A percentile compares a stretch with the other conserved stretches of the same genome.
These are phyloP conservation scores for Periplaneta americana DNA, from an alignment of 1,140 invertebrate genomes.

Conservation along the genomic window DNA sequence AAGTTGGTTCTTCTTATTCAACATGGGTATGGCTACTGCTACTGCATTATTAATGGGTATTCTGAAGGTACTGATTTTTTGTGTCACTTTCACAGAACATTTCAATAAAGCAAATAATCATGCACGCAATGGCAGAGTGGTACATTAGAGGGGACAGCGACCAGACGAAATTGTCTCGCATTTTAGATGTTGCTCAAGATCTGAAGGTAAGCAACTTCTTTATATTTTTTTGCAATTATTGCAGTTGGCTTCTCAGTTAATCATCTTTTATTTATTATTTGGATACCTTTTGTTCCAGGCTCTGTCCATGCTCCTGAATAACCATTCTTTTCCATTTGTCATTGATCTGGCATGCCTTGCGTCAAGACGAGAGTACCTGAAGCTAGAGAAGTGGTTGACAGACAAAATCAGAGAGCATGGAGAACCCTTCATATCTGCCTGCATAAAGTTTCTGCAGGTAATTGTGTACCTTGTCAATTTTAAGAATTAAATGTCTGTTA, in stretches of 20 bases:
- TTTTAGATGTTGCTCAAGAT: slow-evolving; percentile 96
- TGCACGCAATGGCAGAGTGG: slow-evolving; percentile 97
- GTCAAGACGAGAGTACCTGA: slow-evolving; percentile 92
- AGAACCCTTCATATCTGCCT: slow-evolving; percentile 77
- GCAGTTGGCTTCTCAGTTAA: not conserved
- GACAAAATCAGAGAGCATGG: slow-evolving; percentile 96
- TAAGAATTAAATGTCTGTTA: too few species aligned
- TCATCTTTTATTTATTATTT: not conserved
- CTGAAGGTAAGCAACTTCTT: slow-evolving; percentile 64
- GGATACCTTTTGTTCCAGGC: slow-evolving; percentile 48
- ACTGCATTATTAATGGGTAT: too few species aligned
- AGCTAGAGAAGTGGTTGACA: slow-evolving; percentile 96
- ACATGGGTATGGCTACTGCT: too few species aligned
- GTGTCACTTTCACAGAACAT: slow-evolving; percentile 21
- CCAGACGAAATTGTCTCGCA: slow-evolving; percentile 86
- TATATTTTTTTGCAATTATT: not conserved
- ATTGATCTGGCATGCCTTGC: slow-evolving; percentile 97
- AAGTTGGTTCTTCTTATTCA: too few species aligned
- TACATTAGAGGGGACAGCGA: slow-evolving; percentile 88
- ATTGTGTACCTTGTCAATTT: too few species aligned
- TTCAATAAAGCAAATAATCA: slow-evolving; percentile 77
- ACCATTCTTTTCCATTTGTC: slow-evolving; percentile 89
- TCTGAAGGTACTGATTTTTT: too few species aligned
- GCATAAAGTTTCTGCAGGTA: slow-evolving; percentile 68
- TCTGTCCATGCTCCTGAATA: slow-evolving; percentile 86